Conservation (phyloP, 2,888 invertebrate genomes). For the Rosalia funebris region DNA sequence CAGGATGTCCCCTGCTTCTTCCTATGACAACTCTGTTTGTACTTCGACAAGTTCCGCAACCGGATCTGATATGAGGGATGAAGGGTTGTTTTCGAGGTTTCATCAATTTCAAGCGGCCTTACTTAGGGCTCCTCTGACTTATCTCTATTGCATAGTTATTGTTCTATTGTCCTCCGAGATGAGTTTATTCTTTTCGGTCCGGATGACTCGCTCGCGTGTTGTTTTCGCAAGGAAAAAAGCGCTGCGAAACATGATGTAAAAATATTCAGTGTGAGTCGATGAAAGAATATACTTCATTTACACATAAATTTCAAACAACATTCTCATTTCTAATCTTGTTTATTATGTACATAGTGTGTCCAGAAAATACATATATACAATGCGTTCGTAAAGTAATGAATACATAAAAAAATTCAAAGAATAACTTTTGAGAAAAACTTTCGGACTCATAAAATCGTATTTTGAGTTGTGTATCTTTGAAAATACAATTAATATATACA, state of each 20-base stretch:
- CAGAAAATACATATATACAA: too few species aligned
- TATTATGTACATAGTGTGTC: too few species aligned
- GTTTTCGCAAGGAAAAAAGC: constrained; percentile 3
- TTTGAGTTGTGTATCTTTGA: too few species aligned
- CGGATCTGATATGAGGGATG: constrained; percentile 61
- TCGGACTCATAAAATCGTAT: too few species aligned
- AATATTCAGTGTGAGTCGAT: too few species aligned
- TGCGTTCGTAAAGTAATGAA: too few species aligned
- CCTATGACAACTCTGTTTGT: constrained; percentile 61
- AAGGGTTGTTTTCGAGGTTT: constrained; percentile 60
- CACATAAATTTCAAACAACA: too few species aligned
- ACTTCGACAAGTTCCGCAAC: constrained; percentile 60
- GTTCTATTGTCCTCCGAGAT: constrained; percentile 40
- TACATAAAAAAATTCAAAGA: too few species aligned
- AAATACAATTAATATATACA: too few species aligned
- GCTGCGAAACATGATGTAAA: neutral
- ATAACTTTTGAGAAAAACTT: too few species aligned
- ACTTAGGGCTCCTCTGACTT: constrained; percentile 50
- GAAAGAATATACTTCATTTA: too few species aligned
- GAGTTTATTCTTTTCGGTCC: constrained; percentile 4
- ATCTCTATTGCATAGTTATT: constrained; percentile 53
- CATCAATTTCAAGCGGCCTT: constrained; percentile 53
- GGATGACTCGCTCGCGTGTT: neutral
- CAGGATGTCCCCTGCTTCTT: constrained; percentile 49
- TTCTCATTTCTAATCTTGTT: too few species aligned